Base-by-base conservation (phyloP, 2,888 invertebrate species). In the Globia sparganii region DNA sequence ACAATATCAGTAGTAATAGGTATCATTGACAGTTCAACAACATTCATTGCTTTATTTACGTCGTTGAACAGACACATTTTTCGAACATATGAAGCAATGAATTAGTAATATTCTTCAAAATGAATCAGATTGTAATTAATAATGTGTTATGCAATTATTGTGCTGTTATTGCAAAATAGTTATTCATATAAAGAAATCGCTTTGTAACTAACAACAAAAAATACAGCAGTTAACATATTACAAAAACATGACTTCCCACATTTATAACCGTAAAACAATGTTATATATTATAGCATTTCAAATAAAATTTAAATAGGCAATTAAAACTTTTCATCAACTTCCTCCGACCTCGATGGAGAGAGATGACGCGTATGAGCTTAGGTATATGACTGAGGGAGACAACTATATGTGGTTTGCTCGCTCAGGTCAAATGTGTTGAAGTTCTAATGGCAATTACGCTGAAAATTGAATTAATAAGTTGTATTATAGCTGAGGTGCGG, bases 301-400 rank as follows among this genome's bases (percentile, higher is more conserved):
- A 88, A 88, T 88, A 88, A 88, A 88, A 88, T 88, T 81, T 83
- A 75, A 86, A 85, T 77, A 84, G 86, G 81, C 88, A 88, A 88
- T 88, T 88, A 88, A 85, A 88, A 88, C 81, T 88, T 88, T 85
- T 76, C 80, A 83, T 83, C 77, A 83, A 86, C 82, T 85, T 83
- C 49, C 70, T 61, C 46, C 79, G 67, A 49, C 61, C 67, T 28
- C 13, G 72, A 5, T 40, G n/a, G 61, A 78, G 70, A 25, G 67
- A 71, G 85, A 84, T 61, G 69, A 65, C 67, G 76, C 49, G 37
- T 69, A 73, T 73, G 56, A 49, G 65, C 18, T 13, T 62, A 58
- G 46, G 43, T 31, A 64, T 71, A 40, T 11, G 87, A 72, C 43
- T 46, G 72, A 87, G 73, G 49, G 15, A 37, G 68, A 77, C n/a